These are phyloP conservation scores for Amphibalanus amphitrite DNA, from an alignment of 1,140 invertebrate genomes.

Conservation along the genomic window DNA sequence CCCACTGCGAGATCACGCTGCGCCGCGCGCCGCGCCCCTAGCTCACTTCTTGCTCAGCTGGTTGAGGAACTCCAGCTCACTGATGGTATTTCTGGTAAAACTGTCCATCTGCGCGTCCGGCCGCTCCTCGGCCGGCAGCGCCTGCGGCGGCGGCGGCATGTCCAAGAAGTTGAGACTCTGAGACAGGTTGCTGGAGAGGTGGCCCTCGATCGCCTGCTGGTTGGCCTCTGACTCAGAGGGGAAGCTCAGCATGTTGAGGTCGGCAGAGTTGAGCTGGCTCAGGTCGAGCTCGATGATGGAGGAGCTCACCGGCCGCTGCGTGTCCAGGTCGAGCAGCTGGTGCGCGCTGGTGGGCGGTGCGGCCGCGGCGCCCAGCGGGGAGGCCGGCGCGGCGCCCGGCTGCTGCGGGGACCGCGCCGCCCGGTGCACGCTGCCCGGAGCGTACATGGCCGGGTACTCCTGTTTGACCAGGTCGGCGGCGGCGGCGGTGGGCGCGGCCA, in stretches of 20 bases:
- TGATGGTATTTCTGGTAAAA: slow-evolving; percentile 16
- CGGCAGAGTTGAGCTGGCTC: slow-evolving; percentile 18
- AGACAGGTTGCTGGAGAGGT: slow-evolving; percentile 20
- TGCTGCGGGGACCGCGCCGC: background rate
- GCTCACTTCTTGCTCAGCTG: slow-evolving; percentile 25
- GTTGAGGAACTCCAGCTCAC: slow-evolving; percentile 20
- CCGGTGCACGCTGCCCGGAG: too few species aligned
- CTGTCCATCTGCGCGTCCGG: slow-evolving; percentile 28
- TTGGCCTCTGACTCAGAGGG: slow-evolving; percentile 21
- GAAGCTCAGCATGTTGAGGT: slow-evolving; percentile 19
- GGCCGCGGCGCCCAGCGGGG: too few species aligned
- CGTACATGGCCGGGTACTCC: too few species aligned
- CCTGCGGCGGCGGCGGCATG: slow-evolving; percentile 9
- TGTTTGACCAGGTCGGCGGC: too few species aligned
- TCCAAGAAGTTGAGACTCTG: slow-evolving; percentile 18
- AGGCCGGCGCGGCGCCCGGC: too few species aligned
- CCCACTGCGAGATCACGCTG: too few species aligned
- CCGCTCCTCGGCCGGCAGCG: background rate
- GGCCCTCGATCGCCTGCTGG: slow-evolving; percentile 19
- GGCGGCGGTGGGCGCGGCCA: too few species aligned
- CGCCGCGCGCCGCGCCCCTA: too few species aligned
- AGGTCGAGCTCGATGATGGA: slow-evolving; percentile 16
- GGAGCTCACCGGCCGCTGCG: slow-evolving; percentile 16
- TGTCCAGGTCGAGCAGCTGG: slow-evolving; percentile 15
- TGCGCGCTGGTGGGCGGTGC: background rate